Base-by-base conservation (phyloP, 2,797 vertebrate species). In the Peromyscus aztecus region DNA sequence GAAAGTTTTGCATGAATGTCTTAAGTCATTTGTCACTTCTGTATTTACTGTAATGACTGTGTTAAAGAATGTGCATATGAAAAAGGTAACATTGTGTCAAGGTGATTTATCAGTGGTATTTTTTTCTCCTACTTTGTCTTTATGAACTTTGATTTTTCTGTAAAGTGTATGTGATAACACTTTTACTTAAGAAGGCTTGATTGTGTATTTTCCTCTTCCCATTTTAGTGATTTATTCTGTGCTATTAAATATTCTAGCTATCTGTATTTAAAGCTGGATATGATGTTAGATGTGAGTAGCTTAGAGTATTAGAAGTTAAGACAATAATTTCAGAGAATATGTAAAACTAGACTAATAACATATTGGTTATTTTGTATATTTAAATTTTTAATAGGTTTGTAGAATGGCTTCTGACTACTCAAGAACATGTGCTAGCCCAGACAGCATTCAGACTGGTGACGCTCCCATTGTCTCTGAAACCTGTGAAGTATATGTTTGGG, bases 371-470 rank as follows among this genome's bases (percentile, higher is more conserved):
- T 91, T 93, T 93, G 12, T 16, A 6, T 97, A 34, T 91, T 57
- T 96, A 31, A 43, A 37, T 97, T 98, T 73, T 96, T 84, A 82
- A 61, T 82, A 99, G 99, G 99, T 99, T 43, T 99, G 99, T 98
- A 99, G 99, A 94, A 99, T 99, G 99, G 99, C 99, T 4, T 99
- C 99, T 0, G 99, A 99, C 98, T 99, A 99, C 97, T 99, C 99
- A 13, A 99, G 99, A 97, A 99, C 99, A 0, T 99, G 99, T 94
- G 99, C 99, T 49, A 99, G 99, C 96, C 99, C 99, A 7, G 99
- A 99, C 97, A 99, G 99, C 98, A 99, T 99, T 78, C 99, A 99
- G 98, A 99, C 99, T 0, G 99, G 99, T 0, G 99, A 99, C 96
- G 98, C 99, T 0, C 99, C 99, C 7, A 98, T 99, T 71, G 99